Evolutionary conservation across 2,888 invertebrate species (phyloP), one percentile per base, ranked within the genome.

Genomic region (Microctonus aethiopoides): DNA sequence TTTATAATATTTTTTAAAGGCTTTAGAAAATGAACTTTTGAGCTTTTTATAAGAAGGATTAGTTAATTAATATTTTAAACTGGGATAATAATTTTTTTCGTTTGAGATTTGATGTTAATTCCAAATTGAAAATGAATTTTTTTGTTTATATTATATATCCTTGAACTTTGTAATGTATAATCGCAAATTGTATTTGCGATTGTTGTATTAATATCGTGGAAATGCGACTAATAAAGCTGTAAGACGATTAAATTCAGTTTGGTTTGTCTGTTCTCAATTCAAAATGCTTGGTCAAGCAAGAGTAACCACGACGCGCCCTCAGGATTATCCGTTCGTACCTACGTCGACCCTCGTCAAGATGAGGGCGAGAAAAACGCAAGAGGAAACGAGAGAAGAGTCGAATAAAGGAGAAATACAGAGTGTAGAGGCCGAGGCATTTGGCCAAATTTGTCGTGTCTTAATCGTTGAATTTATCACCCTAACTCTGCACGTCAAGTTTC

Each of bases 391-490:
- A 7, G 9, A 20, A 51, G 57, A 41, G 29, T 32, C 66, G 26
- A 41, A 36, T 57, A 41, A n/a, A 16, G 16, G 9, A 16, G 16
- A 39, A 46, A 5, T 46, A 46, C 6, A 16, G 16, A 16, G 6
- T 46, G 39, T 39, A n/a, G 13, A 39, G 13, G n/a, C 39, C 39
- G 39, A 13, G 39, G n/a, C 39, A n/a, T 13, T 13, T 36, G 20
- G 34, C 68, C 73, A 75, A 75, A 75, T 75, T 75, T 75, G 71
- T 72, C 73, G 75, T 71, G 75, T 75, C 73, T 75, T 75, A 75
- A 75, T 75, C 73, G 72, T 68, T 61, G 68, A 70, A 75, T 75
- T 75, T 75, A 75, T 75, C 67, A 72, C 72, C 72, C 61, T n/a
- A 67, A 73, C 72, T 67, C 70, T 56, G 39, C 29, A 24, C 13